Evolutionary conservation across 2,113 vertebrate species (phyloP), one percentile per base, ranked within the genome.

Genomic region (Aphelocoma coerulescens): DNA sequence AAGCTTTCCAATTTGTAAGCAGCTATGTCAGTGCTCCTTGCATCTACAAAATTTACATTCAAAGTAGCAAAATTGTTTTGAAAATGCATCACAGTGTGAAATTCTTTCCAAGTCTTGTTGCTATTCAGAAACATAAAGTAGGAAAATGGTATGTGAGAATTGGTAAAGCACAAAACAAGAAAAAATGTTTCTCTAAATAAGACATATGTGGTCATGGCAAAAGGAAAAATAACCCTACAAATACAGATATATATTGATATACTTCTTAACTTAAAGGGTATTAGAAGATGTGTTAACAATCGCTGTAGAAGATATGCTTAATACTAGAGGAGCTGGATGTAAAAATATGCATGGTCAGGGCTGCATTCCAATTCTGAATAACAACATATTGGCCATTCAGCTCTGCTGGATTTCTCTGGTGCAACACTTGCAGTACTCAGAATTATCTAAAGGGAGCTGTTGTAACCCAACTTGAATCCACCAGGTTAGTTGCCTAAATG

Each of bases 31-130:
- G 52, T 76, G 77, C 39, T 80, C 48, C 68, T 90, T 93, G 59
- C 61, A 77, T 80, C 94, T 93, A 96, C 19, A 83, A 80, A 96
- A 98, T 97, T 95, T 98, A 87, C 88, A 93, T 97, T 97, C 85
- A 86, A 96, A 97, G 82, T 81, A 85, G 55, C 43, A 83, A 97
- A 97, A 97, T 96, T 97, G 91, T 97, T 98, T 95, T 95, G 73
- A 93, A 97, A 96, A 85, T 95, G 51, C 46, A 78, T 93, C 96
- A 68, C 92, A 95, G 80, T 88, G 75, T 94, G 91, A 81, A 96
- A 78, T 78, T 89, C 49, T 95, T 96, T 78, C 77, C 72, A 75
- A 52, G 33, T 95, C 71, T 37, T 63, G 62, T 96, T 96, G 71
- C 74, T 96, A n/a, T 88, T 95, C 44, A 85, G 90, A 97, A 97